These are phyloP conservation scores for Sciurus carolinensis DNA, from an alignment of 2,797 vertebrate genomes.

Conservation along the genomic window DNA sequence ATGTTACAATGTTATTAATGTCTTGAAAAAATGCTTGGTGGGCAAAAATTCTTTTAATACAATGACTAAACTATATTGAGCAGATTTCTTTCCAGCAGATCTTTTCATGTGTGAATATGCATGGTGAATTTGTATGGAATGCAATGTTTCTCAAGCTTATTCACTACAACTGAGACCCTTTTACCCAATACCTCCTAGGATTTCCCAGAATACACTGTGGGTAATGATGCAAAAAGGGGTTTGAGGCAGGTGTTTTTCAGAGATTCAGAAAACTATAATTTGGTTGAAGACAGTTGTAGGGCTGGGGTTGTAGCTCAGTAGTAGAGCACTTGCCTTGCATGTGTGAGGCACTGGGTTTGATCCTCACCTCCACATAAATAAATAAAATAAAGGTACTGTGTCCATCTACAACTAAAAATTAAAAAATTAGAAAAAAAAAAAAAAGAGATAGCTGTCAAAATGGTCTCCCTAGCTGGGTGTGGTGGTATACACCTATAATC, in stretches of 20 bases:
- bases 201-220: slow-evolving; percentile 18
- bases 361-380: no score
- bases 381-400: no score
- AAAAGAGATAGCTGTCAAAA: slow-evolving; percentile 18
- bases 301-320: no score
- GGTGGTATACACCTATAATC: no score
- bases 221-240: neutral
- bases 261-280: slow-evolving; percentile 27
- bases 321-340: no score
- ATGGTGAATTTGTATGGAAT: neutral
- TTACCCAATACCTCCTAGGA: slow-evolving; percentile 25
- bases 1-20: neutral
- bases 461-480: neutral
- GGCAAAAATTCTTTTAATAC: slow-evolving; percentile 42
- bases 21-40: neutral
- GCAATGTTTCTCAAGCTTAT: neutral
- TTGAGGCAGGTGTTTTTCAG: slow-evolving; percentile 33
- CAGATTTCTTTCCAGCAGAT: slow-evolving; percentile 22
- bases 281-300: neutral
- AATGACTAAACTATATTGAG: neutral
- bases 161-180: neutral
- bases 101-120: neutral
- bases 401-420: no score
- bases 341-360: no score
- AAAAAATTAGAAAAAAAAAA: no score